Evolutionary conservation across 2,888 invertebrate genomes (phyloP).

Genomic region (Agrotis ipsilon): DNA sequence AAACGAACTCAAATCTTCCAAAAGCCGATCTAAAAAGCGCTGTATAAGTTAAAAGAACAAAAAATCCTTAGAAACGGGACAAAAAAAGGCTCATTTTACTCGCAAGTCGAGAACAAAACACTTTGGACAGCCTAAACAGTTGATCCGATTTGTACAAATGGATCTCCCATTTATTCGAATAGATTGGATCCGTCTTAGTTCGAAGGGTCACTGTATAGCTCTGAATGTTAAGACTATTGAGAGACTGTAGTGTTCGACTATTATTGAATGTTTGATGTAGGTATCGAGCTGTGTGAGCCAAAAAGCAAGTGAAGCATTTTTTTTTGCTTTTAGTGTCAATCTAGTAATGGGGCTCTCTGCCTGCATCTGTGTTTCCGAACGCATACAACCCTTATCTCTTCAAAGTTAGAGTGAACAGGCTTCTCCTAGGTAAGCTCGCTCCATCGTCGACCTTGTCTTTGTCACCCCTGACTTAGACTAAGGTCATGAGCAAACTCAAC

Average conservation of each 20-base stretch:
- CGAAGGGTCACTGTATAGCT: slow-evolving; percentile 51
- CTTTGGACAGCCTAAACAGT: slow-evolving; percentile 48
- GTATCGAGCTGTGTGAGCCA: neutral
- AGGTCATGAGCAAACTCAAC: too few species aligned
- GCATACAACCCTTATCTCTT: too few species aligned
- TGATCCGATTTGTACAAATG: slow-evolving; percentile 63
- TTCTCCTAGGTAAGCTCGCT: too few species aligned
- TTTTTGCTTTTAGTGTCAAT: too few species aligned
- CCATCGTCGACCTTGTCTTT: too few species aligned
- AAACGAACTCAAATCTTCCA: slow-evolving; percentile 4
- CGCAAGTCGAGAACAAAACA: slow-evolving; percentile 53
- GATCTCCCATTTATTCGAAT: slow-evolving; percentile 60
- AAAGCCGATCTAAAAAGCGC: slow-evolving; percentile 7
- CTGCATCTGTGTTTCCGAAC: too few species aligned
- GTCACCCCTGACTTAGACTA: too few species aligned
- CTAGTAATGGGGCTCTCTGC: too few species aligned
- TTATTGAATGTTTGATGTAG: slow-evolving; percentile 8
- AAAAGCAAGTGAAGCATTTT: too few species aligned
- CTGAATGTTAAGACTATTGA: slow-evolving; percentile 39
- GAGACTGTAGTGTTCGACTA: slow-evolving; percentile 12
- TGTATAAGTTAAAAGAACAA: neutral
- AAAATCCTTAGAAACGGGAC: slow-evolving; percentile 8
- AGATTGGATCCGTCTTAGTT: slow-evolving; percentile 59
- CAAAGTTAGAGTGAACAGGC: too few species aligned
- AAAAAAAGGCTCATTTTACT: slow-evolving; percentile 30